Evolutionary conservation across 1,140 invertebrate genomes (phyloP), one percentile per base, ranked within the genome.

Genomic region (Papilio machaon): DNA sequence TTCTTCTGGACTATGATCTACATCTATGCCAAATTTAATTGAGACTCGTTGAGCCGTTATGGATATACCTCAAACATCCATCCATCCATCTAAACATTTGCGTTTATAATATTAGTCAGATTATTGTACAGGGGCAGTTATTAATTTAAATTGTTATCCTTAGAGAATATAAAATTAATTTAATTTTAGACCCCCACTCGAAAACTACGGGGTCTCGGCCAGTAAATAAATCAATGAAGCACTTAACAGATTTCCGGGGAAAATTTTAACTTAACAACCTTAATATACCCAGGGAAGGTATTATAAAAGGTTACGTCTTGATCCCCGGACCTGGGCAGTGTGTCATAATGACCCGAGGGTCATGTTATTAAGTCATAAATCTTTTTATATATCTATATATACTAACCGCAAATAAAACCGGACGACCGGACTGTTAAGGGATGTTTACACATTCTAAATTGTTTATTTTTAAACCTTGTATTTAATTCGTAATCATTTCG

Each of bases 311-410:
- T 60, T 54, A 30, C 19, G 52, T 60, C 76, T 58, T 78, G 54
- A 78, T 78, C 54, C 52, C 58, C 35, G 77, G 77, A 47, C 77
- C 77, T 79, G 77, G 58, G 43, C 58, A 79, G 77, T 79, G 23
- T 79, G 77, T 79, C 77, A 79, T 79, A 79, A 79, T 79, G 38
- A 79, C 58, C 80, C 79, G 60, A 82, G 82, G 75, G 79, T 67
- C 82, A 54, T 73, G 79, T 82, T 82, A 82, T 82, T 82, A 82
- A 82, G 64, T 76, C 74, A 82, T 82, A 82, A 82, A 82, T 82
- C 82, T 82, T 67, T 80, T 49, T 58, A 80, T 80, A 82, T 76
- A 70, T 54, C 49, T 64, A 80, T 80, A 82, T 80, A 73, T 74
- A 73, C 64, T 38, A 47, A 60, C 17, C 82, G 79, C 47, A 60